Conservation (phyloP, 2,113 vertebrate species). For the Trogon surrucura region DNA sequence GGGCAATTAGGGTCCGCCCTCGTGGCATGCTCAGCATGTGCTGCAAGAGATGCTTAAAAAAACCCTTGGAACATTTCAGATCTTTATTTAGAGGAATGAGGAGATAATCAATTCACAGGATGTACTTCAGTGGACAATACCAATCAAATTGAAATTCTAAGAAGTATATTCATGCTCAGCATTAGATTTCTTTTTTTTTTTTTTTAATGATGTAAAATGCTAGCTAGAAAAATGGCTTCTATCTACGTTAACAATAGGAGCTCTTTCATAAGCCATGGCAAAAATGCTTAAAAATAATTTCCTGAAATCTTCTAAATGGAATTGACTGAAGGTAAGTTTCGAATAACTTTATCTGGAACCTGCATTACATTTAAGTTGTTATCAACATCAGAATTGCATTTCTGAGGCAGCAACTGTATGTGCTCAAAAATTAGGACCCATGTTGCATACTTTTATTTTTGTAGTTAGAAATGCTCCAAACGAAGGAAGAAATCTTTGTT, state of each 20-base stretch:
- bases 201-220: not conserved
- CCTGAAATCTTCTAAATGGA: not conserved
- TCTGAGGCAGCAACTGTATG: not conserved
- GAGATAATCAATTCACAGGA: not conserved
- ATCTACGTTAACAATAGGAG: constrained; percentile 10
- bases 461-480: not conserved
- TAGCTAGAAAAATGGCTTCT: constrained; percentile 7
- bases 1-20: not conserved
- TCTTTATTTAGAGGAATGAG: not conserved
- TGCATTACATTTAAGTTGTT: not conserved
- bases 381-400: not conserved
- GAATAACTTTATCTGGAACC: not conserved
- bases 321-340: not conserved
- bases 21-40: not conserved
- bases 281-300: not conserved
- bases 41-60: not conserved
- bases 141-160: not conserved
- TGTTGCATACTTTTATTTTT: not conserved
- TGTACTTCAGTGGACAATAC: not conserved
- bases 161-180: not conserved
- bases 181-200: not conserved
- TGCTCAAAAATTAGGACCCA: not conserved
- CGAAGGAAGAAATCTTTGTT: not conserved
- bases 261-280: constrained; percentile 8
- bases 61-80: not conserved